A percentile compares a stretch with the other conserved stretches of the same genome.
Conservation (phyloP, 2,888 invertebrate species). For the Caenorhabditis afra region DNA sequence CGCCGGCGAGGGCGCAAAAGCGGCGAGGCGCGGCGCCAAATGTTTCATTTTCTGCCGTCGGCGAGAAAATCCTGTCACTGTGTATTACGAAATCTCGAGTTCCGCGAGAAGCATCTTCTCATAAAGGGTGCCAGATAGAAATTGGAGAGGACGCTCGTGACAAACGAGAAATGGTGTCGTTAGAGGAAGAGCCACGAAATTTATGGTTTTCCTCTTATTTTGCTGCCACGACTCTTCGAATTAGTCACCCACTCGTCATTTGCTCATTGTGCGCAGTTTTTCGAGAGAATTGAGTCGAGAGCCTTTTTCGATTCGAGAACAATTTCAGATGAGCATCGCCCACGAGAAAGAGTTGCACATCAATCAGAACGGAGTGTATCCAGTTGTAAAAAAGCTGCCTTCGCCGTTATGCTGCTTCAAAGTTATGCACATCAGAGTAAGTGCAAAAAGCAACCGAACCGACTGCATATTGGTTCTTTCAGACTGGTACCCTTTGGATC, state of each 20-base stretch:
- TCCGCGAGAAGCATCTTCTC: not conserved
- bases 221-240: not conserved
- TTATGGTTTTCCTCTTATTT: constrained; percentile 18
- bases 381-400: constrained; percentile 62
- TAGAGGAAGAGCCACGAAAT: not conserved
- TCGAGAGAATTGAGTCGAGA: too few relatives aligned
- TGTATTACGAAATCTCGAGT: too few relatives aligned
- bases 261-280: not conserved
- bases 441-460: too few relatives aligned
- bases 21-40: too few relatives aligned
- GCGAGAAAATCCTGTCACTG: too few relatives aligned
- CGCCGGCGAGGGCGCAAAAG: too few relatives aligned
- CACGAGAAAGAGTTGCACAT: constrained; percentile 59
- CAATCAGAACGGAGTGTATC: constrained; percentile 60
- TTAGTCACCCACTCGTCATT: not conserved
- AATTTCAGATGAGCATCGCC: constrained; percentile 58
- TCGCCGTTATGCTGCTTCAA: constrained; percentile 68
- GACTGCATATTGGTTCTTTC: constrained; percentile 21
- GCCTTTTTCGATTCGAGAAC: too few relatives aligned
- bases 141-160: constrained; percentile 1
- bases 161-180: constrained; percentile 15
- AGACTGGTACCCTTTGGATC: constrained; percentile 71
- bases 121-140: not conserved
- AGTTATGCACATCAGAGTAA: constrained; percentile 69
- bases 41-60: too few relatives aligned